Conservation (phyloP, 2,113 vertebrate species). For the Gasterosteus nipponicus region DNA sequence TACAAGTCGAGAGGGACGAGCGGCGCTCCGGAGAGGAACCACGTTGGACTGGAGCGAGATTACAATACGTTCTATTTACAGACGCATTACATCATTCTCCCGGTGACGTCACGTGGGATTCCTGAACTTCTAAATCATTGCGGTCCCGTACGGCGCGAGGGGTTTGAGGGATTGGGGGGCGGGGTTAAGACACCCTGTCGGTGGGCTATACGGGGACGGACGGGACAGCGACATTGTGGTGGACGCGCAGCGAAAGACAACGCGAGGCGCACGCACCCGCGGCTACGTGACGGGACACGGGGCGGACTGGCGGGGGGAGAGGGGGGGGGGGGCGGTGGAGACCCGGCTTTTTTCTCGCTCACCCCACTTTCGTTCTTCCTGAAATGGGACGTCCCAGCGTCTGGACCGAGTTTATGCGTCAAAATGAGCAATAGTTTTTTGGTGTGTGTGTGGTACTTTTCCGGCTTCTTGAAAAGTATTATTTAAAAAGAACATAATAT, state of each 20-base stretch:
- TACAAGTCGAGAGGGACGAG: conserved; percentile 86
- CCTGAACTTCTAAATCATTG: conserved; percentile 99
- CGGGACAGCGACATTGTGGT: conserved; percentile 10
- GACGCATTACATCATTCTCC: conserved; percentile 97
- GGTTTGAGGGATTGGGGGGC: conserved; percentile 39
- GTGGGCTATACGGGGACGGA: conserved; percentile 17
- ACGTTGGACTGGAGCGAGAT: conserved; percentile 98
- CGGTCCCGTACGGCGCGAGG: conserved; percentile 83
- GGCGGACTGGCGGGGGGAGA: conserved; percentile 21
- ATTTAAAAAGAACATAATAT: background rate
- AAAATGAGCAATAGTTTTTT: conserved; percentile 17
- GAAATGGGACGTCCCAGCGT: conserved; percentile 45
- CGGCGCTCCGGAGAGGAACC: conserved; percentile 91
- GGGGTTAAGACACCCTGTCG: conserved; percentile 54
- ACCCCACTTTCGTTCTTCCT: background rate
- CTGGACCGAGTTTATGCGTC: conserved; percentile 13
- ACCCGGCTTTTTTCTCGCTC: background rate
- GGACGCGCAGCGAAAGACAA: conserved; percentile 9
- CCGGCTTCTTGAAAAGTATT: background rate
- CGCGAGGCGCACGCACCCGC: conserved; percentile 16
- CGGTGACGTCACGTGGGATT: conserved; percentile 99
- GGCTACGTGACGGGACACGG: conserved; percentile 56
- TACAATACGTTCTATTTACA: conserved; percentile 99
- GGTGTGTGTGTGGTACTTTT: background rate
- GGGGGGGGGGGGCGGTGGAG: conserved; percentile 45